A percentile compares a stretch with the other conserved stretches of the same genome.
phyloP scores from a whole-genome alignment of 2,113 vertebrate species.

The Austrofundulus limnaeus region DNA sequence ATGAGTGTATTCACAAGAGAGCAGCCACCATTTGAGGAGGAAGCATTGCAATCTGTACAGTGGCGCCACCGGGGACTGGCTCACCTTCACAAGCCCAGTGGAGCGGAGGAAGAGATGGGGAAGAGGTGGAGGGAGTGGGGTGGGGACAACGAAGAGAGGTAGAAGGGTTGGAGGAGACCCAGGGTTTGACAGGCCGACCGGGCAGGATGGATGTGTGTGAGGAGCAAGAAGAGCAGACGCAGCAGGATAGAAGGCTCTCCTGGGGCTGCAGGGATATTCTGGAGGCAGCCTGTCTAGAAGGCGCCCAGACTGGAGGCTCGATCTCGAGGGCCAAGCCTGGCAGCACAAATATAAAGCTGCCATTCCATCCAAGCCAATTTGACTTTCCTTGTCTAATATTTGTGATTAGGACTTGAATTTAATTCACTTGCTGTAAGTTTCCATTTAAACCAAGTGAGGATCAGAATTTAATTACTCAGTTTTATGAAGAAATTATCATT shows the following conservation, averaged over 20 bases:
- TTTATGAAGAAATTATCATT: conserved; percentile 1
- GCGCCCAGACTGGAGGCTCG: conserved; percentile 42
- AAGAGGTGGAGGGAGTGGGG: background rate
- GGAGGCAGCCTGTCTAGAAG: conserved; percentile 51
- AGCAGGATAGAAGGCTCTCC: conserved; percentile 67
- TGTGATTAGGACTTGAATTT: conserved; percentile 42
- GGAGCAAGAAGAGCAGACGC: conserved; percentile 65
- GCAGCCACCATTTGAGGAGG: conserved; percentile 53
- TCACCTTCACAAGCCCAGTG: conserved; percentile 74
- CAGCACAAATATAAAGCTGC: conserved; percentile 38
- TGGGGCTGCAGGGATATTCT: conserved; percentile 59
- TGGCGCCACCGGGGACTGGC: conserved; percentile 60
- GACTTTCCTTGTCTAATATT: conserved; percentile 47
- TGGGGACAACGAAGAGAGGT: background rate
- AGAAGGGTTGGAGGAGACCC: conserved; percentile 8
- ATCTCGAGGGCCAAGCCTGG: conserved; percentile 40
- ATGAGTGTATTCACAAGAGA: conserved; percentile 46
- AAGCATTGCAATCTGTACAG: conserved; percentile 71
- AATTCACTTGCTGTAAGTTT: conserved; percentile 39
- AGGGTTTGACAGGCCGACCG: conserved; percentile 58
- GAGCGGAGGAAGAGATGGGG: conserved; percentile 57
- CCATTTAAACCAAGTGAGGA: conserved; percentile 4
- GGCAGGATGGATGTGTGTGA: conserved; percentile 66
- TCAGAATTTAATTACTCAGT: conserved; percentile 17
- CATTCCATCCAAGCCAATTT: conserved; percentile 23